Evolutionary conservation across 2,113 vertebrate species (phyloP), one percentile per base, ranked within the genome.

Genomic region (Haplotaxodon microlepis): DNA sequence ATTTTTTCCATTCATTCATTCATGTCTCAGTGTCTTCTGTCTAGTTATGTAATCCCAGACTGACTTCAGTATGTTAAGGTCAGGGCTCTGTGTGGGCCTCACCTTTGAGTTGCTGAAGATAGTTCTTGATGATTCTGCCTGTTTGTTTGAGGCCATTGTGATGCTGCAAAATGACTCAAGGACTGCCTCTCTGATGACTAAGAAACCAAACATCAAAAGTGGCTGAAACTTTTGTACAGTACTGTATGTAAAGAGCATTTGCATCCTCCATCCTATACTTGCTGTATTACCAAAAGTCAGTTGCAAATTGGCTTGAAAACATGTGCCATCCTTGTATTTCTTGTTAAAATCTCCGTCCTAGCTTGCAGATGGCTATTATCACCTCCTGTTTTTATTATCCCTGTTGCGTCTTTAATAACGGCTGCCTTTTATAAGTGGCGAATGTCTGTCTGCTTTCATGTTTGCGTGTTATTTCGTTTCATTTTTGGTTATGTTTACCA

Each of bases 201-300:
- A 38, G 6, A 81, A 47, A 47, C 8, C 47, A 88, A 66, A 69
- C 34, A 19, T 80, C 36, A 40, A n/a, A 56, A 79, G 34, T 31
- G 57, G 17, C 24, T 84, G 16, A 66, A 80, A 56, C 80, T 10
- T 86, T 86, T 86, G 88, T 73, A 83, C 84, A 85, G 84, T 6
- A 79, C 76, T 83, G 47, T 94, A 79, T 89, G 84, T 93, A 87
- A 82, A 85, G 76, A 82, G 84, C 85, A 90, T 38, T 90, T 86
- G 86, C 88, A 91, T 92, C 81, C 87, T 94, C 56, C 93, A 93
- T 95, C 83, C 47, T 90, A 57, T 79, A 89, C 54, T 93, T 9
- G 11, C 83, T 88, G 78, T 91, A 86, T 84, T 83, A 83, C 66
- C 29, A 69, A 88, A 54, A 83, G 83, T 89, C 63, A 86, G 80